Evolutionary conservation across 2,888 invertebrate species (phyloP).

Genomic region (Cheilosia vernalis): DNA sequence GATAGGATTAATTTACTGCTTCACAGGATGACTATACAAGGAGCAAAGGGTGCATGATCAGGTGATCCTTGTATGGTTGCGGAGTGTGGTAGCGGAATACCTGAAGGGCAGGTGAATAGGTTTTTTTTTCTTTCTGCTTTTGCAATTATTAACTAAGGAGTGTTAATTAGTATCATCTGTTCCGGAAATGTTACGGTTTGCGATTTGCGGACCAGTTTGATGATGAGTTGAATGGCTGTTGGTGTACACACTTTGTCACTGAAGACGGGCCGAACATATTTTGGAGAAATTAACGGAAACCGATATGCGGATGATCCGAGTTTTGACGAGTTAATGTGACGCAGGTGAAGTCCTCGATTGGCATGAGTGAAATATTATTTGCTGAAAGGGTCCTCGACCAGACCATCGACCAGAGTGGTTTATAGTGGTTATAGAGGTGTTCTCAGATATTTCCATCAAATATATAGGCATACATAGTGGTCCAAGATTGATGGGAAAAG

Average conservation of each 20-base stretch:
- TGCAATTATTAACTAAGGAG: constrained; percentile 66
- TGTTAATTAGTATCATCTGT: constrained; percentile 72
- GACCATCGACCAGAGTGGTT: too few relatives aligned
- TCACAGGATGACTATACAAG: constrained; percentile 12
- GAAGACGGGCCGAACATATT: neutral
- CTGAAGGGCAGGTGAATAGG: constrained; percentile 56
- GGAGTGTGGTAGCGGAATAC: constrained; percentile 36
- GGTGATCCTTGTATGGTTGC: constrained; percentile 5
- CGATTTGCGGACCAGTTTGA: constrained; percentile 37
- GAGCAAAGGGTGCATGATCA: too few relatives aligned
- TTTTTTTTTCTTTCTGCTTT: neutral
- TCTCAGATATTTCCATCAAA: too few relatives aligned
- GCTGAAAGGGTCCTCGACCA: too few relatives aligned
- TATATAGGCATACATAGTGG: too few relatives aligned
- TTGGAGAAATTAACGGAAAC: neutral
- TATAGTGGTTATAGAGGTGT: too few relatives aligned
- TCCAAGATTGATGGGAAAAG: too few relatives aligned
- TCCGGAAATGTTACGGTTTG: constrained; percentile 46
- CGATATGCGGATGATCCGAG: too few relatives aligned
- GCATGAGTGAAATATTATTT: too few relatives aligned
- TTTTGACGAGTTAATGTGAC: too few relatives aligned
- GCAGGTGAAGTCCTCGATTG: too few relatives aligned
- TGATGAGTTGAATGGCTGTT: constrained; percentile 10
- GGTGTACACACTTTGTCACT: constrained; percentile 9
- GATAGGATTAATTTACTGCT: constrained; percentile 69